phyloP scores from a whole-genome alignment of 2,888 invertebrate genomes.

The Papilio elwesi region DNA sequence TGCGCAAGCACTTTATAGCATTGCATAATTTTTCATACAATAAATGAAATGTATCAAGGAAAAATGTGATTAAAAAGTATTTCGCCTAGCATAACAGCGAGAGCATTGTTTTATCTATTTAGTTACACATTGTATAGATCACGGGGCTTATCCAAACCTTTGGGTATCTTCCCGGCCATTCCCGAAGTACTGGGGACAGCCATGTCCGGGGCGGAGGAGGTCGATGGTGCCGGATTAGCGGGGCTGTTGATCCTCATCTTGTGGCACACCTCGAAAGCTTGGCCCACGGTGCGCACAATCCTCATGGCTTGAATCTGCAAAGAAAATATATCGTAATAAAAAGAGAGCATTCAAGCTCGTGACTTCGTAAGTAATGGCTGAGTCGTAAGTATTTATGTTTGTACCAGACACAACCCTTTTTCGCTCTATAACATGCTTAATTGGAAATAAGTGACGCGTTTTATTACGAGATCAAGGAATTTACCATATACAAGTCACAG shows the following conservation, averaged over 20 bases:
- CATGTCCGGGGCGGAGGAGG: conserved; percentile 69
- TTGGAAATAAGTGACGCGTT: no score
- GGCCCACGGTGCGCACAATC: conserved; percentile 98
- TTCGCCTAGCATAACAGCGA: neutral
- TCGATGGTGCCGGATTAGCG: conserved; percentile 68
- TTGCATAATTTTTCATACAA: neutral
- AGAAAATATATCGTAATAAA: conserved; percentile 42
- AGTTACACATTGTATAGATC: neutral
- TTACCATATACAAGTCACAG: no score
- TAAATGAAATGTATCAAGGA: neutral
- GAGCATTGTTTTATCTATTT: neutral
- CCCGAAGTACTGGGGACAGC: conserved; percentile 46
- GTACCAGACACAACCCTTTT: no score
- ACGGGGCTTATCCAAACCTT: conserved; percentile 61
- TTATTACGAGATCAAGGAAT: no score
- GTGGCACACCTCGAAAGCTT: conserved; percentile 99
- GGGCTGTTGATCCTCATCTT: conserved; percentile 90
- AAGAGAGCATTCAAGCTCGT: no score
- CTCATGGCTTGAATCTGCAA: conserved; percentile 98
- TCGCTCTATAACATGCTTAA: no score
- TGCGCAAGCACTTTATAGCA: neutral
- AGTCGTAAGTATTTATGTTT: no score
- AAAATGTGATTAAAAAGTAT: neutral
- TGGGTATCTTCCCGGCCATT: conserved; percentile 48
- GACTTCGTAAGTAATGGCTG: no score